Evolutionary conservation across 2,797 vertebrate genomes (phyloP).

Genomic region (Sebastes wilsoni): DNA sequence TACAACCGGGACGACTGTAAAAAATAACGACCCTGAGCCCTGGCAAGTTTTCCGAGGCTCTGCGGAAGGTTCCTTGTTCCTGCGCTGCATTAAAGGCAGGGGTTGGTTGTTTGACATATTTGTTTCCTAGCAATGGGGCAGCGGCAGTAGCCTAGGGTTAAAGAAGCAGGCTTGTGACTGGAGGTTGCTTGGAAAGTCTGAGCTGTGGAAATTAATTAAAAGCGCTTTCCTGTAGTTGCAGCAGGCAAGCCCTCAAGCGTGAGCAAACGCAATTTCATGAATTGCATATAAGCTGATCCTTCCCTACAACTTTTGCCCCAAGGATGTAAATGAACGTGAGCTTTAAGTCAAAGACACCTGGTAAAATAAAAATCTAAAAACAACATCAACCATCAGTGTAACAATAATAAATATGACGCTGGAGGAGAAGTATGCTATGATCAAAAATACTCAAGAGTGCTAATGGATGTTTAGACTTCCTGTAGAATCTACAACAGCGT

Average conservation of each 20-base stretch:
- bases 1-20: conserved; percentile 19
- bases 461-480: conserved; percentile 30
- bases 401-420: not conserved
- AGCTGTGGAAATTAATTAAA: conserved; percentile 65
- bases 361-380: conserved; percentile 29
- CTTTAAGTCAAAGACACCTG: conserved; percentile 26
- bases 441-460: conserved; percentile 23
- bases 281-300: conserved; percentile 45
- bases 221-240: conserved; percentile 56
- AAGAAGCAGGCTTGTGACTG: conserved; percentile 31
- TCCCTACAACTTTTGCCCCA: conserved; percentile 29
- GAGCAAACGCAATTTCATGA: conserved; percentile 49
- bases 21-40: conserved; percentile 42
- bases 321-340: conserved; percentile 45
- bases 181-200: conserved; percentile 44
- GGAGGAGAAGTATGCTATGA: not conserved
- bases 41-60: not conserved
- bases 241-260: conserved; percentile 59
- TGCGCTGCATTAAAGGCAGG: conserved; percentile 32
- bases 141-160: conserved; percentile 39
- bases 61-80: conserved; percentile 35
- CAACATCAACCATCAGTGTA: conserved; percentile 12
- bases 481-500: conserved; percentile 26
- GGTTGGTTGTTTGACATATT: conserved; percentile 37
- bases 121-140: conserved; percentile 49